A percentile compares a stretch with the other conserved stretches of the same genome.
These are phyloP conservation scores for Paedocypris micromegethes DNA, from an alignment of 2,797 vertebrate species.

Conservation along the genomic window DNA sequence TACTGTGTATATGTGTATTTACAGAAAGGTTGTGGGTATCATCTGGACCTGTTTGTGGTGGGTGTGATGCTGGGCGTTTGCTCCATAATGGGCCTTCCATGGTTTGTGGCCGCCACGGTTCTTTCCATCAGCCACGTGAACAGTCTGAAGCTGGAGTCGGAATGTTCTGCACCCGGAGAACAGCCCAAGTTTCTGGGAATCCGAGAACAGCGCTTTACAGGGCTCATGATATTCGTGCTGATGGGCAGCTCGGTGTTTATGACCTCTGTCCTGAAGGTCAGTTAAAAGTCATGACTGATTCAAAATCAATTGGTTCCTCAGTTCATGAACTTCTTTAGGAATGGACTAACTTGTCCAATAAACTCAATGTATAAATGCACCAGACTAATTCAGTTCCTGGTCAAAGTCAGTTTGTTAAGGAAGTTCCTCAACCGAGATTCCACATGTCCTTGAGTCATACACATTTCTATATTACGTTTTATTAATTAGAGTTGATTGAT, in stretches of 20 bases:
- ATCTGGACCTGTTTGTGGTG: constrained; percentile 94
- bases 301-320: too few relatives aligned
- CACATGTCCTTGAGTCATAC: background rate
- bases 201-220: constrained; percentile 93
- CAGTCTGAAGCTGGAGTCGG: constrained; percentile 95
- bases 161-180: constrained; percentile 95
- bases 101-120: constrained; percentile 98
- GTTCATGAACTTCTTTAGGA: too few relatives aligned
- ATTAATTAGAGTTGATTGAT: background rate
- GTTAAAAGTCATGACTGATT: background rate
- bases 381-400: too few relatives aligned
- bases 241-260: constrained; percentile 99
- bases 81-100: constrained; percentile 94
- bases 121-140: constrained; percentile 98
- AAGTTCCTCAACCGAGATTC: too few relatives aligned
- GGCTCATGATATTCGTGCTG: constrained; percentile 97
- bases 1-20: constrained; percentile 14
- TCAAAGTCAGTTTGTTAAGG: too few relatives aligned
- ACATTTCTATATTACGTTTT: background rate
- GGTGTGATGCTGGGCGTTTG: constrained; percentile 95
- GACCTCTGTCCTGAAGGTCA: constrained; percentile 93
- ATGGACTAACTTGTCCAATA: too few relatives aligned
- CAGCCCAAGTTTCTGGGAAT: constrained; percentile 98
- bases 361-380: too few relatives aligned
- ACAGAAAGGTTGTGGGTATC: constrained; percentile 98